Evolutionary conservation across 1,140 invertebrate species (phyloP).

Genomic region (Lamellibrachia luymesi): DNA sequence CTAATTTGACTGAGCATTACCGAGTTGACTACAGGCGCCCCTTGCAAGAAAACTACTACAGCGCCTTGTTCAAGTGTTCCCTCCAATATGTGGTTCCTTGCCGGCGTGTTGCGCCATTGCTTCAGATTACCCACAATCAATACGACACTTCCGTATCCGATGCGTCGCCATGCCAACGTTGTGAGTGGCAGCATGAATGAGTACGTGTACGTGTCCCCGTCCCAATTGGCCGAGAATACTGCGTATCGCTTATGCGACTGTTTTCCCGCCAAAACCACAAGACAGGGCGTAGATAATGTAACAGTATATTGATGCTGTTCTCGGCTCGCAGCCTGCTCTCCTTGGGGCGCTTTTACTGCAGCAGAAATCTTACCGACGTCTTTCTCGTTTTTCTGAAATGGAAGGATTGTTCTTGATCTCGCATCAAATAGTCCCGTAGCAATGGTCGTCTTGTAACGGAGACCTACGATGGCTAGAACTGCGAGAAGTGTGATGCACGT

Average conservation of each 20-base stretch:
- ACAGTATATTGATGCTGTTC: too few species aligned
- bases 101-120: neutral
- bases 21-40: neutral
- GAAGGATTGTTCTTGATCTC: neutral
- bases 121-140: neutral
- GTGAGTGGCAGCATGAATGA: slow-evolving; percentile 13
- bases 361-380: neutral
- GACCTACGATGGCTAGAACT: neutral
- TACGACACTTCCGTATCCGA: slow-evolving; percentile 16
- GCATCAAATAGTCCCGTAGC: too few species aligned
- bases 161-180: slow-evolving; percentile 11
- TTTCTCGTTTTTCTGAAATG: too few species aligned
- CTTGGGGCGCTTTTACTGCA: too few species aligned
- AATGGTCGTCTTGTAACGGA: neutral
- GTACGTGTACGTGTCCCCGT: neutral
- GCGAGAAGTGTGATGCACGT: neutral
- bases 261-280: neutral
- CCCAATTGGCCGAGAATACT: slow-evolving; percentile 6
- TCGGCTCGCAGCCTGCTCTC: too few species aligned
- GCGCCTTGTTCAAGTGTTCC: neutral
- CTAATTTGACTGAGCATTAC: slow-evolving; percentile 20
- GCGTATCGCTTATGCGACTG: slow-evolving; percentile 6
- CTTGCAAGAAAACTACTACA: neutral
- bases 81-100: neutral
- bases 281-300: neutral